Conservation (phyloP, 2,113 vertebrate species). For the Cephalopterus ornatus region DNA sequence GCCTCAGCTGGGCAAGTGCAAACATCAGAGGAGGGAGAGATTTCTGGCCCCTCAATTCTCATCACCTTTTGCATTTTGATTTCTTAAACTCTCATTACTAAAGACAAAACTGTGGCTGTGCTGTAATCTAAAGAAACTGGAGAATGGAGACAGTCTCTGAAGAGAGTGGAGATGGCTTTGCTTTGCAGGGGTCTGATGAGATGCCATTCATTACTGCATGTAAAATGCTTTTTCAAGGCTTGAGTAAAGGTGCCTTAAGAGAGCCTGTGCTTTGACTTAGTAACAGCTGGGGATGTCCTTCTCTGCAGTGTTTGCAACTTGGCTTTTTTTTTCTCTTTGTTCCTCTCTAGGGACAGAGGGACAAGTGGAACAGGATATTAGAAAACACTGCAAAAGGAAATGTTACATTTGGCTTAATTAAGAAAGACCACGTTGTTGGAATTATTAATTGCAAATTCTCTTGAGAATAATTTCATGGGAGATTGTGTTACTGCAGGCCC, state of each 20-base stretch:
- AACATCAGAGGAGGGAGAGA: not conserved
- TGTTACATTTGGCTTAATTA: not conserved
- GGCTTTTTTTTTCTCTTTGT: not conserved
- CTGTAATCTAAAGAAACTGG: not conserved
- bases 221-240: not conserved
- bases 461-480: not conserved
- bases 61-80: not conserved
- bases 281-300: not conserved
- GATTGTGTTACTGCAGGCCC: not conserved
- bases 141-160: rapidly evolving
- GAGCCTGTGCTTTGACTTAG: not conserved
- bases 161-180: not conserved
- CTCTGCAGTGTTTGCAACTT: not conserved
- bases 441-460: slow-evolving; percentile 11
- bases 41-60: not conserved
- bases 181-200: not conserved
- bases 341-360: not conserved
- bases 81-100: not conserved
- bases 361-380: not conserved
- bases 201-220: not conserved
- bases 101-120: not conserved
- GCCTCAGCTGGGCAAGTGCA: not conserved
- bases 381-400: not conserved
- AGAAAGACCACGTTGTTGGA: not conserved
- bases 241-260: not conserved